Conservation (phyloP, 2,113 vertebrate species). For the Scomber scombrus region DNA sequence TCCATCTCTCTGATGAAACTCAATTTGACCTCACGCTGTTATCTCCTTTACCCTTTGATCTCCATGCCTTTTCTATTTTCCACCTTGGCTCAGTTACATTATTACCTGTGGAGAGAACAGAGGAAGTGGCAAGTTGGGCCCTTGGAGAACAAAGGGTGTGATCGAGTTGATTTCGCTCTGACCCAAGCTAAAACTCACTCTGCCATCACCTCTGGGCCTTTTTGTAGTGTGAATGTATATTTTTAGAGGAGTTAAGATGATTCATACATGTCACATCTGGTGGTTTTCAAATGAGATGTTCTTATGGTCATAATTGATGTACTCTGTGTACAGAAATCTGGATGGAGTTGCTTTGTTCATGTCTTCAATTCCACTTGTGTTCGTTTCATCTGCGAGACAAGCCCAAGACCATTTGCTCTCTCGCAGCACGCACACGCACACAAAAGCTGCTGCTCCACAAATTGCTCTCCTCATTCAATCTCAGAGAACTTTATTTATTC, state of each 20-base stretch:
- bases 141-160: constrained; percentile 14
- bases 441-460: constrained; percentile 48
- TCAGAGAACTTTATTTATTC: constrained; percentile 78
- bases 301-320: not conserved
- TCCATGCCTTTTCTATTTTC: not conserved
- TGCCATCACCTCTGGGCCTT: constrained; percentile 4
- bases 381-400: constrained; percentile 35
- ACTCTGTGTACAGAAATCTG: constrained; percentile 8
- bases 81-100: constrained; percentile 6
- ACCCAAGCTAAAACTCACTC: constrained; percentile 12
- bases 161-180: constrained; percentile 10
- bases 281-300: not conserved
- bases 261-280: not conserved
- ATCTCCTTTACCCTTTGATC: constrained; percentile 42
- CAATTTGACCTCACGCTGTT: constrained; percentile 46
- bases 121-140: not conserved
- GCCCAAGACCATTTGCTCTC: constrained; percentile 5
- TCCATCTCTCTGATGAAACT: constrained; percentile 21
- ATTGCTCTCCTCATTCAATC: constrained; percentile 65
- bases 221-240: not conserved
- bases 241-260: constrained; percentile 1
- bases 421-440: not conserved
- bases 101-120: constrained; percentile 19
- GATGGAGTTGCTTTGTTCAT: constrained; percentile 27
- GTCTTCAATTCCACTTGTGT: not conserved